These are phyloP conservation scores for Tachina fera DNA, from an alignment of 2,888 invertebrate genomes.

Conservation along the genomic window DNA sequence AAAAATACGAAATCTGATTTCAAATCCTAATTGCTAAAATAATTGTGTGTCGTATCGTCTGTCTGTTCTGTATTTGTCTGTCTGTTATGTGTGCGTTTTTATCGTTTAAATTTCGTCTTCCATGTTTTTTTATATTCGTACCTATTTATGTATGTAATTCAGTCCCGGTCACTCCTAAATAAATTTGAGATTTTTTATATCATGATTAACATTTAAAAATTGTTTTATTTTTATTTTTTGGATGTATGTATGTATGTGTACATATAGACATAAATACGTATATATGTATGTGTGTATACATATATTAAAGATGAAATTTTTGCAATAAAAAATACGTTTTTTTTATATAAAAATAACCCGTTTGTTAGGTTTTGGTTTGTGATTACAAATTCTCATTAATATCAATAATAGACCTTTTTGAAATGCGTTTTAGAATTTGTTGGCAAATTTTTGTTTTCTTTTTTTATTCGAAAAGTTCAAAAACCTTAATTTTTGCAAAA, in stretches of 20 bases:
- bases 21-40: neutral
- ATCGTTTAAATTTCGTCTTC: neutral
- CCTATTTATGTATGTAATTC: neutral
- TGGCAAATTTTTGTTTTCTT: neutral
- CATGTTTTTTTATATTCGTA: constrained; percentile 13
- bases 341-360: constrained; percentile 19
- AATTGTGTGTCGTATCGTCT: neutral
- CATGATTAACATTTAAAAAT: constrained; percentile 46
- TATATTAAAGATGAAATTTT: neutral
- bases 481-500: constrained; percentile 14
- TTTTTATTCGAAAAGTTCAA: constrained; percentile 41
- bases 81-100: neutral
- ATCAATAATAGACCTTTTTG: constrained; percentile 33
- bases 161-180: constrained; percentile 47
- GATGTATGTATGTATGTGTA: neutral
- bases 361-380: constrained; percentile 29
- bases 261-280: neutral
- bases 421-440: constrained; percentile 57
- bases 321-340: constrained; percentile 6
- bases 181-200: constrained; percentile 32
- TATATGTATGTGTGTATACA: neutral
- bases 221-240: constrained; percentile 10
- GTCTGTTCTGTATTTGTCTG: neutral
- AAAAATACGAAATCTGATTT: constrained; percentile 25
- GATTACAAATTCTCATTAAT: constrained; percentile 23